Evolutionary conservation across 2,888 invertebrate species (phyloP), one percentile per base, ranked within the genome.

Genomic region (Zonitis immaculata): DNA sequence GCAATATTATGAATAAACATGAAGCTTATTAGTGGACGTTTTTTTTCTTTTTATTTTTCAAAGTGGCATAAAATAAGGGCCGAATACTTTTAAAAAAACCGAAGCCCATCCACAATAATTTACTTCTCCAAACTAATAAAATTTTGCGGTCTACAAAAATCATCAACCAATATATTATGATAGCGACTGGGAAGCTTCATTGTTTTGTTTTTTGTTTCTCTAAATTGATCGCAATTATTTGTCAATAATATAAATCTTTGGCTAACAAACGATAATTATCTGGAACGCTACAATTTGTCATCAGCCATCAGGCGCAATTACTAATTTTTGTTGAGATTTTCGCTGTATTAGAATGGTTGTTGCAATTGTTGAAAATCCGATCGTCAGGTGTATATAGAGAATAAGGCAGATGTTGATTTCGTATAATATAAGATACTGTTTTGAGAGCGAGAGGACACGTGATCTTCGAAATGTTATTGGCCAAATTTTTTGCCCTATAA

Each of bases 1-100:
- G 59, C 63, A 56, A 60, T 61, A 58, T 60, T 63, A 64, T 65
- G 65, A 65, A 65, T 65, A 65, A 63, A 65, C 65, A 65, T 65
- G 65, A 65, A 64, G 55, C 57, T 59, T 63, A 63, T 60, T 63
- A 61, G 57, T 52, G 58, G 51, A 54, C 52, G 56, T 52, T 48
- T 42, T 54, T 6, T 32, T 32, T 32, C 51, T 44, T 50, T 49
- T n/a, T n/a, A n/a, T n/a, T n/a, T n/a, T n/a, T n/a, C n/a, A 59
- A 61, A 62, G 61, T 64, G 58, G 54, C 51, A 55, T 57, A 58
- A 62, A 57, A 56, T 44, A 44, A 25, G 51, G 9, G 9, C 9
- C 27, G 9, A 47, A 55, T 50, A 46, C 30, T 51, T 52, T 59
- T 62, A 61, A 60, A 59, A 59, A 63, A 61, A n/a, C n/a, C n/a